Conservation (phyloP, 1,140 invertebrate species). For the Aphidius gifuensis region DNA sequence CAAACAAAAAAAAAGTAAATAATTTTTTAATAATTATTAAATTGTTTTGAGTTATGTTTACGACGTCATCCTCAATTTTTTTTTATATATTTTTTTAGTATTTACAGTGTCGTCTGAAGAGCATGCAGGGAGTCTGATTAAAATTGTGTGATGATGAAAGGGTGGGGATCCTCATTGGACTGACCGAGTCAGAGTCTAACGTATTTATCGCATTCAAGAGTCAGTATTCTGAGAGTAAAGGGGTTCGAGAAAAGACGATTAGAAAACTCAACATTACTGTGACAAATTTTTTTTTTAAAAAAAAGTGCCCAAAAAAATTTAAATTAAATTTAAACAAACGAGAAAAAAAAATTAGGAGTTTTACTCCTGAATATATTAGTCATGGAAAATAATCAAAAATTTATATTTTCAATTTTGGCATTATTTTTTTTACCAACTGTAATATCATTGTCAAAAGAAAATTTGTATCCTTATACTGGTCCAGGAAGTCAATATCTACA, state of each 20-base stretch:
- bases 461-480: slow-evolving; percentile 41
- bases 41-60: no score
- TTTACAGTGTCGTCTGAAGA: no score
- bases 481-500: slow-evolving; percentile 32
- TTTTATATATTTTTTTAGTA: no score
- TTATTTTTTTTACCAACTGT: slow-evolving; percentile 27
- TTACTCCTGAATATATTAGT: no score
- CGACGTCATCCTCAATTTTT: no score
- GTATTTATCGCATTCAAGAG: slow-evolving; percentile 41
- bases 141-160: neutral
- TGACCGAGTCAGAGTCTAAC: slow-evolving; percentile 21
- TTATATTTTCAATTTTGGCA: slow-evolving; percentile 30
- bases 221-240: slow-evolving; percentile 19
- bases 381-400: slow-evolving; percentile 15
- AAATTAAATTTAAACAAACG: neutral
- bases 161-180: neutral
- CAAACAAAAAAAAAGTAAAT: no score
- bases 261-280: neutral
- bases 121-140: neutral
- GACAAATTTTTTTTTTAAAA: neutral
- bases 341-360: neutral
- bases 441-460: slow-evolving; percentile 33
- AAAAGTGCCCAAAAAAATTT: neutral
- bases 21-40: no score
- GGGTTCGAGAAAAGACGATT: slow-evolving; percentile 16